These are phyloP conservation scores for Scaptomyza caliginosa DNA, from an alignment of 2,888 invertebrate genomes.

Conservation along the genomic window DNA sequence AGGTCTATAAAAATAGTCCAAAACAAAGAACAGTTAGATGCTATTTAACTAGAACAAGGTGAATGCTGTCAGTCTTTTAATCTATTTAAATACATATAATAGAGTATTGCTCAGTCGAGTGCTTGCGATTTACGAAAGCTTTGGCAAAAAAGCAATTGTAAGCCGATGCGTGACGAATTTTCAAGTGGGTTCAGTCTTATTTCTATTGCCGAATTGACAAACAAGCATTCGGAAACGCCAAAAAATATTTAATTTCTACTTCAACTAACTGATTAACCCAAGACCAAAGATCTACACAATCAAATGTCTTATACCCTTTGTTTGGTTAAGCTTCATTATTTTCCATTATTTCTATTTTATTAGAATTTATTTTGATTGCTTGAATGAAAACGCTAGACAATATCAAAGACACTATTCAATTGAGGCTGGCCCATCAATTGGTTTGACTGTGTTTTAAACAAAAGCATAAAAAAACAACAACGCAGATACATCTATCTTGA, in stretches of 20 bases:
- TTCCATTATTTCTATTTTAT: background rate
- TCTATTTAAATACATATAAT: background rate
- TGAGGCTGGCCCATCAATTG: background rate
- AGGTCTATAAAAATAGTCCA: constrained; percentile 2
- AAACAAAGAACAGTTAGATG: constrained; percentile 9
- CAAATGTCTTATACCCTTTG: background rate
- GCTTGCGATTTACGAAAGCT: background rate
- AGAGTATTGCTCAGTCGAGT: constrained; percentile 4
- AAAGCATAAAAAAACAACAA: background rate
- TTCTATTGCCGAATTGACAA: constrained; percentile 39
- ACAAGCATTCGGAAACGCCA: constrained; percentile 8
- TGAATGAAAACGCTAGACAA: constrained; percentile 15
- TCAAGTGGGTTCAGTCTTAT: constrained; percentile 21
- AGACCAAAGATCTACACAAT: background rate
- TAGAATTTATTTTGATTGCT: constrained; percentile 33
- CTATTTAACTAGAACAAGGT: background rate
- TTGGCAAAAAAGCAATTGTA: constrained; percentile 23
- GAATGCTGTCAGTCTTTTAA: background rate
- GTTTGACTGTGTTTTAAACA: background rate
- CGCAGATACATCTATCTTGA: background rate
- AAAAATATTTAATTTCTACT: background rate
- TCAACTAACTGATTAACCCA: background rate
- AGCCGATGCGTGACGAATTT: constrained; percentile 17
- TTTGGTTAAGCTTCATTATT: too few relatives aligned
- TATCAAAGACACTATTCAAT: constrained; percentile 21